Evolutionary conservation across 2,888 invertebrate species (phyloP), one percentile per base, ranked within the genome.

Genomic region (Oegoconia quadripuncta): DNA sequence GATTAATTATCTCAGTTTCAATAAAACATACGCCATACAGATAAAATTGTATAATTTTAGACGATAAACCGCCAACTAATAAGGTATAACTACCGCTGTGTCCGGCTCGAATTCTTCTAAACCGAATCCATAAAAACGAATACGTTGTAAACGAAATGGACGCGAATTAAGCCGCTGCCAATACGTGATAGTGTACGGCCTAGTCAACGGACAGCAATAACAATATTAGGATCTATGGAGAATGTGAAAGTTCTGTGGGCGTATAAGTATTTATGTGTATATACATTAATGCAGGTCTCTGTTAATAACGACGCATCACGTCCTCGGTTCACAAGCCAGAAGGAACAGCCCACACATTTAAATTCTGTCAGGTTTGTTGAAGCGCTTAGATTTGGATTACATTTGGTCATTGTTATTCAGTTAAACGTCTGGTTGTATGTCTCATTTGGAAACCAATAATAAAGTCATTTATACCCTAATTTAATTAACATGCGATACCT

Each of bases 361-460:
- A 78, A 87, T 87, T 84, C 86, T 63, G 75, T 69, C 71, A 72
- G 74, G 67, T 67, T 61, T 65, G 67, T 64, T 64, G 61, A 67
- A 72, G 69, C 82, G 81, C 81, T 87, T 84, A 83, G 77, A 87
- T 86, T 82, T 86, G 81, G 87, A 87, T 84, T 86, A 86, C 81
- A 73, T 74, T 74, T 71, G 71, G 68, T 79, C 75, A 81, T 84
- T 84, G 80, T 79, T 69, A 84, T 84, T 80, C 83, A 64, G 55
- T 60, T 64, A 67, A 74, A 77, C 68, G 67, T 58, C 52, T 54
- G 59, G 65, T 68, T 70, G 68, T 73, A 74, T 70, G 74, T 73
- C 74, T 74, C 73, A 80, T 80, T 83, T 76, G 70, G 68, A 63
- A 71, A 71, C 74, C 77, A 65, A 75, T 77, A 74, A 73, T 73